Base-by-base conservation (phyloP, 2,888 invertebrate species). In the Limulus polyphemus region DNA sequence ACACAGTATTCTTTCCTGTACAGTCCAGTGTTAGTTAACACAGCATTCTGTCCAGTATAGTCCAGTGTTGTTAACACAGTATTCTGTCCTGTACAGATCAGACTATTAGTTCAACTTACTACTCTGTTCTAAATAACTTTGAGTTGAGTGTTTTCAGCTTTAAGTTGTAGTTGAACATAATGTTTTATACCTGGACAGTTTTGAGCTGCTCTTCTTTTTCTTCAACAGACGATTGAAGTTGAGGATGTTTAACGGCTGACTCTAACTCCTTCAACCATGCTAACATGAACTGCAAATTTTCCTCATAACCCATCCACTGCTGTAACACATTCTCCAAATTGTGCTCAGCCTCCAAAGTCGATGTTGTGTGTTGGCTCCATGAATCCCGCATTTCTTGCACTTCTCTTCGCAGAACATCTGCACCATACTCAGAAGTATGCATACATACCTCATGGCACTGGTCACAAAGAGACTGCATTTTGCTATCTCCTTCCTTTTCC, bases 251-350 rank as follows among this genome's bases (percentile, higher is more conserved):
- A 74, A 94, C 88, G 61, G 86, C 83, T 11, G 84, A 82, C 79
- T 95, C 94, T 74, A 86, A 85, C 47, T 83, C 81, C 72, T 89
- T 86, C 69, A 94, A 84, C 94, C 94, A 94, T 70, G 85, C 85
- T 12, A 87, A 87, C 49, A 91, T 83, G 46, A 82, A 81, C 68
- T 92, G 90, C 55, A 91, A 80, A 48, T 84, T 84, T 55, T 82
- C 81, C 74, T 95, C 94, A 75, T 93, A 95, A 64, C 85, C 84
- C 69, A 85, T 82, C 95, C 95, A 95, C 74, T 88, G 87, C 58
- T 83, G 81, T 1, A 90, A 77, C 0, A 87, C 83, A 64, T 83
- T 82, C 67, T 85, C 84, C 63, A 91, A 83, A 72, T 87, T 88
- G 47, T 83, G 82, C 72, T 86, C 84, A 10, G 85, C 83, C 47